Percentiles rank a stretch among this genome's conserved stretches.
Conservation (phyloP, 2,113 vertebrate species). For the Raja brachyura region DNA sequence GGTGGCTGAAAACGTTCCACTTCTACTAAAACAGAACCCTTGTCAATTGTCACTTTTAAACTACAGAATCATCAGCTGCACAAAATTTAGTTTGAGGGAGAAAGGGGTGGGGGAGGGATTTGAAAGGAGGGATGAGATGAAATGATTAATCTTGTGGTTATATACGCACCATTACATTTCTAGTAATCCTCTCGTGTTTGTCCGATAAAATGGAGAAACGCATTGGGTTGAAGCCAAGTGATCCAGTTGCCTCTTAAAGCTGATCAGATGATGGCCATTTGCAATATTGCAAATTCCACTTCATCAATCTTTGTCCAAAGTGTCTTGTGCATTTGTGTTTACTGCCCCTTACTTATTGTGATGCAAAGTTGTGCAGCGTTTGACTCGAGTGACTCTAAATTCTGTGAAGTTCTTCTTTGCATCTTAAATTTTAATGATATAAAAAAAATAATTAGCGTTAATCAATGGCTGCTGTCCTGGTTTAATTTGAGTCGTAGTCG, state of each 20-base stretch:
- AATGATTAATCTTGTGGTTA: not conserved
- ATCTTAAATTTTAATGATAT: too few relatives aligned
- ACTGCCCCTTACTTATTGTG: not conserved
- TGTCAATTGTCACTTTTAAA: not conserved
- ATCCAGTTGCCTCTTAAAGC: not conserved
- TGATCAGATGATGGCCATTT: not conserved
- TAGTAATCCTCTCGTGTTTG: not conserved
- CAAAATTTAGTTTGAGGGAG: not conserved
- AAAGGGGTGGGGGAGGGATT: too few relatives aligned
- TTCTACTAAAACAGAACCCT: not conserved
- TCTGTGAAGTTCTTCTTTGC: not conserved
- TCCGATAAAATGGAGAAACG: not conserved
- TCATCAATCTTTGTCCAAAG: not conserved
- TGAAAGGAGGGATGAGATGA: not conserved
- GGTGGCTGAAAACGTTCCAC: not conserved
- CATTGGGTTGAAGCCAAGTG: too few relatives aligned
- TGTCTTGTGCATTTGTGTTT: not conserved
- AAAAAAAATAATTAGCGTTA: not conserved
- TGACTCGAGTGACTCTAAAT: not conserved
- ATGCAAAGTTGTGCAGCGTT: not conserved
- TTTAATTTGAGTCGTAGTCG: too few relatives aligned
- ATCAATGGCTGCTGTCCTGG: not conserved
- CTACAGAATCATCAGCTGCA: not conserved
- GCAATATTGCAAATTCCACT: not conserved
- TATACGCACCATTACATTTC: not conserved